Conservation (phyloP, 2,113 vertebrate genomes). For the Microcebus griseorufus region DNA sequence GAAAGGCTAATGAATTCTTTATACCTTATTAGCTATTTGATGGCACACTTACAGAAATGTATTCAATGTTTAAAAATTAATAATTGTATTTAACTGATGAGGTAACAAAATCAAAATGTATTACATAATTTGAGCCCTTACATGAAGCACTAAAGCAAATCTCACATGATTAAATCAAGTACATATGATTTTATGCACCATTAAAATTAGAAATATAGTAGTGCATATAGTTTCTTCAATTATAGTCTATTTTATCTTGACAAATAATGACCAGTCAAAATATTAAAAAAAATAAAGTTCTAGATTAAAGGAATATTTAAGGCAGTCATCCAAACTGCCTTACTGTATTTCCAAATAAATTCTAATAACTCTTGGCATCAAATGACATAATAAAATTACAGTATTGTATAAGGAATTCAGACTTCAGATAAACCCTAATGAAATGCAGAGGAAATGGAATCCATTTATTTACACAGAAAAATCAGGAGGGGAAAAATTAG, state of each 20-base stretch:
- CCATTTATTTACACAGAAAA: constrained; percentile 15
- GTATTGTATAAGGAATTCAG: neutral
- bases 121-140: constrained; percentile 52
- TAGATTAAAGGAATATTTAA: constrained; percentile 22
- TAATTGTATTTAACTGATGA: constrained; percentile 57
- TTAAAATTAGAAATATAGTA: constrained; percentile 31
- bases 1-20: constrained; percentile 81
- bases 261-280: neutral
- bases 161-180: too few species aligned
- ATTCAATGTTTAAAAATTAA: constrained; percentile 58
- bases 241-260: constrained; percentile 23
- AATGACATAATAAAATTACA: constrained; percentile 18
- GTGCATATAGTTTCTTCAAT: neutral
- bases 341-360: neutral
- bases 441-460: neutral
- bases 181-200: constrained; percentile 23
- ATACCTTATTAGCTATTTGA: constrained; percentile 81
- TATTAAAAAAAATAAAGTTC: neutral
- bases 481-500: neutral
- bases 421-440: neutral
- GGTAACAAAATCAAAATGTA: constrained; percentile 63
- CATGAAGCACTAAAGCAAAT: constrained; percentile 43
- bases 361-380: constrained; percentile 13
- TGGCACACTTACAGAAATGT: constrained; percentile 75
- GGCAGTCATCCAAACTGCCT: neutral